A percentile compares a stretch with the other conserved stretches of the same genome.
Conservation (phyloP, 2,888 invertebrate genomes). For the Boloria selene region DNA sequence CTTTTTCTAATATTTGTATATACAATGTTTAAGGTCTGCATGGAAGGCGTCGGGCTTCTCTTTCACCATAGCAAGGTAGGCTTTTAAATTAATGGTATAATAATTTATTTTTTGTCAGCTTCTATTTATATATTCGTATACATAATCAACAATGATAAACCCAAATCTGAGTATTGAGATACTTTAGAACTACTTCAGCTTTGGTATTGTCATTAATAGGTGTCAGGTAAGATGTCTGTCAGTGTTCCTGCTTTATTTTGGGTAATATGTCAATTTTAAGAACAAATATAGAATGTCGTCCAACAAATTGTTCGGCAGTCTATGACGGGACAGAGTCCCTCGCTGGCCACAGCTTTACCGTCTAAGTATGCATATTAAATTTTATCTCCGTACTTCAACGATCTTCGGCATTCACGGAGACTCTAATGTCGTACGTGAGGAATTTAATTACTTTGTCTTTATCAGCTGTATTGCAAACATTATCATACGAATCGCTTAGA, state of each 20-base stretch:
- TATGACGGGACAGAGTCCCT: slow-evolving; percentile 52
- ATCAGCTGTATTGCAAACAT: slow-evolving; percentile 39
- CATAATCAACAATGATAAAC: slow-evolving; percentile 60
- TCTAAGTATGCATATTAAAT: slow-evolving; percentile 54
- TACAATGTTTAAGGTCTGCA: slow-evolving; percentile 87
- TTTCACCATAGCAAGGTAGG: slow-evolving; percentile 99
- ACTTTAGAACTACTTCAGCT: slow-evolving; percentile 43
- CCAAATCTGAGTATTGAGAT: slow-evolving; percentile 50
- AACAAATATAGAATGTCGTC: slow-evolving; percentile 55
- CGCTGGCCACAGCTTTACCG: slow-evolving; percentile 66
- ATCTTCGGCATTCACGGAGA: slow-evolving; percentile 57
- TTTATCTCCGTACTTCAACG: slow-evolving; percentile 49
- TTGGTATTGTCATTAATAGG: slow-evolving; percentile 57
- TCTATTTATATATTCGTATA: slow-evolving; percentile 50
- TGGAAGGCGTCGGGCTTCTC: slow-evolving; percentile 99
- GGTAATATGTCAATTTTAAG: slow-evolving; percentile 57
- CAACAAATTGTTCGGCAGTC: slow-evolving; percentile 51
- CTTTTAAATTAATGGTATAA: slow-evolving; percentile 43
- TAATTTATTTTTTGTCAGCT: slow-evolving; percentile 68
- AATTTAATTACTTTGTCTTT: slow-evolving; percentile 40
- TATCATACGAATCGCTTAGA: slow-evolving; percentile 37
- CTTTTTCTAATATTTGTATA: slow-evolving; percentile 1
- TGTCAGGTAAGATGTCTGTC: slow-evolving; percentile 73
- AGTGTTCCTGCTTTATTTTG: slow-evolving; percentile 71
- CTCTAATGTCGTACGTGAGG: slow-evolving; percentile 38